Percentiles rank a stretch among this genome's conserved stretches.
These are phyloP conservation scores for Myiotriccus ornatus DNA, from an alignment of 2,797 vertebrate species.

Conservation along the genomic window DNA sequence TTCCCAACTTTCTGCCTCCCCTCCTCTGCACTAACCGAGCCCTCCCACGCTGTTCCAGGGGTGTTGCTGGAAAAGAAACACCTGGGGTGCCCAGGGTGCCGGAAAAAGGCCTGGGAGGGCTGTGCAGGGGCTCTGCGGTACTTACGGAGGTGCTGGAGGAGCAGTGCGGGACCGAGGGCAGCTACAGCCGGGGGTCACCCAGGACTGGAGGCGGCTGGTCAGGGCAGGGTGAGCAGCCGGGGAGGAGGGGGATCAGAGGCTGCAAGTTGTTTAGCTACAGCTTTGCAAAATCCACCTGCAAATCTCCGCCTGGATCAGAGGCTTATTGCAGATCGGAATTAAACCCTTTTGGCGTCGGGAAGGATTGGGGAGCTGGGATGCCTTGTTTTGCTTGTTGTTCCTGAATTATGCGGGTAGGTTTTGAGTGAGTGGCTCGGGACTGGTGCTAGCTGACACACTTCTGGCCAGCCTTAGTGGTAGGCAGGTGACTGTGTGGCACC, in stretches of 20 bases:
- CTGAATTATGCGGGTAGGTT: background rate
- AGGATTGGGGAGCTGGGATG: conserved; percentile 25
- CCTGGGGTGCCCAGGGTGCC: background rate
- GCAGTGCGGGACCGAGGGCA: background rate
- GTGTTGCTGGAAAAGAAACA: background rate
- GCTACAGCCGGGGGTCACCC: background rate
- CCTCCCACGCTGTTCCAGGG: fast-evolving
- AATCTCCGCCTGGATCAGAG: conserved; percentile 71
- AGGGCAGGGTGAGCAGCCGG: background rate
- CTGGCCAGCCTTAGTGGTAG: background rate
- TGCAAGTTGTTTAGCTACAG: conserved; percentile 56
- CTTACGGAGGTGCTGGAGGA: background rate
- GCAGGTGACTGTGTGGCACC: background rate
- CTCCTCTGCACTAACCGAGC: background rate
- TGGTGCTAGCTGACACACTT: background rate
- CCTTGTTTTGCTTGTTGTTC: background rate
- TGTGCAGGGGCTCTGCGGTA: background rate
- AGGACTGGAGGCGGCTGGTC: background rate
- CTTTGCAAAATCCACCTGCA: conserved; percentile 76
- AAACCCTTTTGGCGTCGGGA: conserved; percentile 67
- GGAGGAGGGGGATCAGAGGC: conserved; percentile 37
- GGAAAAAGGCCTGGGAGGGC: background rate
- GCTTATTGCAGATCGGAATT: conserved; percentile 73
- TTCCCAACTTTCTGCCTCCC: background rate
- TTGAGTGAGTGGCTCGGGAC: background rate